Base-by-base conservation (phyloP, 2,113 vertebrate genomes). In the Thunnus maccoyii region DNA sequence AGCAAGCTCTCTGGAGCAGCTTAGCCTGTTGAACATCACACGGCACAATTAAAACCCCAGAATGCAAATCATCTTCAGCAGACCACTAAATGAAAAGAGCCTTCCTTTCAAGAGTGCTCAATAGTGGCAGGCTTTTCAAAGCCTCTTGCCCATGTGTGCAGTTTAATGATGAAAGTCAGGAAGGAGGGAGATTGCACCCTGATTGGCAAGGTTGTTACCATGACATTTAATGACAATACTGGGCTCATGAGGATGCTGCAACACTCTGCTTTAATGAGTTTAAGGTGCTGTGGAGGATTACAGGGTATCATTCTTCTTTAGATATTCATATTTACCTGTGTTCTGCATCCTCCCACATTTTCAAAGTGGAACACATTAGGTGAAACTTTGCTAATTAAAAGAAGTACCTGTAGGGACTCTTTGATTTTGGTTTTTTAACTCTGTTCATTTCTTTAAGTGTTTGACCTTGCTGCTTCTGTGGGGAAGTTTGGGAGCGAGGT, bases 11-110 rank as follows among this genome's bases (percentile, higher is more conserved):
- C 66, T 83, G 62, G 58, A 87, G 89, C 88, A 85, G 90, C 85
- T 92, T 77, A 77, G 81, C 86, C 90, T 89, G 91, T 91, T 86
- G 87, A 87, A 92, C 87, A 90, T 92, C 91, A 92, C 88, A 89
- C 70, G 12, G 71, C 84, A 84, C 80, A 89, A 92, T 91, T 89
- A 92, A 91, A 90, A 86, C 41, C 76, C 81, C 85, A 76, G 82
- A 92, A 92, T 90, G 87, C 91, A 90, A 92, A 91, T 92, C 78
- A 89, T 89, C 83, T 88, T 86, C 86, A 82, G 84, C 50, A 70
- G 82, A 73, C 78, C 79, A 87, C 87, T 85, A 78, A 88, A 90
- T 87, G 78, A 92, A 90, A 89, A 88, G 82, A 85, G 87, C 79
- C 72, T 89, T 85, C 72, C 80, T 92, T 91, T 90, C 72, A 86